phyloP scores from a whole-genome alignment of 2,113 vertebrate genomes.

The Butastur rufipennis region DNA sequence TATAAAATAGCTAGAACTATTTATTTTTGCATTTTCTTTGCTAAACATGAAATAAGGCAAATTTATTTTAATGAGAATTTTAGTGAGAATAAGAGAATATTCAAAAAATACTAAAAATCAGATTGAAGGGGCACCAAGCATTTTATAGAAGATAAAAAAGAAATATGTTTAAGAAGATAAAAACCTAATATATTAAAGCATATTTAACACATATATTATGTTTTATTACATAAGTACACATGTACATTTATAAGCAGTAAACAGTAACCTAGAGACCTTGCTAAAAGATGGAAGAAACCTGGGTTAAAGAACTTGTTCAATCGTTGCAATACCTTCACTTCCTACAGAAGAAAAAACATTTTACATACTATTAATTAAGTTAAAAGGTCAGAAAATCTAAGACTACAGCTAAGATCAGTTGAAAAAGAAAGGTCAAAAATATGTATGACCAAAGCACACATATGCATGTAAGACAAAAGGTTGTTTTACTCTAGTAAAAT shows the following conservation, averaged over 20 bases:
- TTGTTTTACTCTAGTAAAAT: background rate
- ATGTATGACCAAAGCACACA: background rate
- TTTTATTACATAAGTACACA: background rate
- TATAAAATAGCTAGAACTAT: background rate
- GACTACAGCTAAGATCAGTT: background rate
- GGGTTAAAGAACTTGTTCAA: background rate
- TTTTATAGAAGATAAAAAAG: background rate
- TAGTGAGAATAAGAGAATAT: background rate
- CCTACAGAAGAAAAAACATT: background rate
- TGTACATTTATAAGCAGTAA: background rate
- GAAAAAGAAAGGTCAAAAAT: background rate
- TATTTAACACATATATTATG: fast-evolving
- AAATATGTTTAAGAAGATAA: background rate
- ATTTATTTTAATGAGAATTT: background rate
- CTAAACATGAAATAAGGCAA: background rate
- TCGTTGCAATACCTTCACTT: background rate
- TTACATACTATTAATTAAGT: background rate
- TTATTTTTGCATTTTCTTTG: background rate
- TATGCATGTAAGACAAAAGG: background rate
- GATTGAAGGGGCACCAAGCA: background rate
- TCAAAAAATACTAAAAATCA: background rate
- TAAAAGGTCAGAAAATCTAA: background rate
- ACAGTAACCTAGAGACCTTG: background rate
- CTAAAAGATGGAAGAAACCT: background rate
- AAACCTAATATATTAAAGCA: background rate